These are phyloP conservation scores for Colinus virginianus DNA, from an alignment of 2,113 vertebrate species.

Conservation along the genomic window DNA sequence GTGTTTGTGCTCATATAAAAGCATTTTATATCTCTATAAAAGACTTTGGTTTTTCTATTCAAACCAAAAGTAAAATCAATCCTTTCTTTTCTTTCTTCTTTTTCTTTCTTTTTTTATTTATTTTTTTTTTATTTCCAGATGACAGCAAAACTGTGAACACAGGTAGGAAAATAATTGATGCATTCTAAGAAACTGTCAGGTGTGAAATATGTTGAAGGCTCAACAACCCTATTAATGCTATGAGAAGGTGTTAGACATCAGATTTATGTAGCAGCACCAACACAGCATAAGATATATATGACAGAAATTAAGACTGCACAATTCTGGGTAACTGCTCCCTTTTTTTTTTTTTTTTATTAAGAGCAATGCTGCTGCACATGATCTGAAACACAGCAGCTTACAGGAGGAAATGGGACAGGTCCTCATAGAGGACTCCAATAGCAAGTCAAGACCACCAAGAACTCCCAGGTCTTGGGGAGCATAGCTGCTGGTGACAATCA, in stretches of 20 bases:
- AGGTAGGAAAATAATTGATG: constrained; percentile 36
- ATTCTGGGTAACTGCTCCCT: not conserved
- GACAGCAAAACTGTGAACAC: constrained; percentile 14
- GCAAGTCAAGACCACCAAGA: fast-evolving
- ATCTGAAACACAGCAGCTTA: not conserved
- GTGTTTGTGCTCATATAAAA: not conserved
- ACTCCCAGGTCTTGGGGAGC: fast-evolving
- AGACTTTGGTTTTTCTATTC: not conserved
- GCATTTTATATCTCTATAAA: not conserved
- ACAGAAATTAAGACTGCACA: not conserved
- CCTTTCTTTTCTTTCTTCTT: not conserved
- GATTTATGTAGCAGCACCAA: constrained; percentile 4
- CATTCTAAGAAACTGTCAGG: constrained; percentile 8
- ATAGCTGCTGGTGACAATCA: not conserved
- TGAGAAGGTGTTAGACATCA: constrained; percentile 19
- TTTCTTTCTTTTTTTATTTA: not conserved
- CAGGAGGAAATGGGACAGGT: not conserved
- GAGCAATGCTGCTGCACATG: fast-evolving
- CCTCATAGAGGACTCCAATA: fast-evolving
- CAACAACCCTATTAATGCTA: constrained; percentile 1
- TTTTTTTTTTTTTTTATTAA: not conserved
- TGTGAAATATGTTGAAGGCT: constrained; percentile 25
- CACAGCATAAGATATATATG: not conserved
- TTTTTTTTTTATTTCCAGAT: not conserved
- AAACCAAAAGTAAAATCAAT: constrained; percentile 22